Evolutionary conservation across 64 coral and sea anemone genomes (phyloP), one percentile per base, ranked within the genome.

Genomic region (Dendronephthya gigantea): DNA sequence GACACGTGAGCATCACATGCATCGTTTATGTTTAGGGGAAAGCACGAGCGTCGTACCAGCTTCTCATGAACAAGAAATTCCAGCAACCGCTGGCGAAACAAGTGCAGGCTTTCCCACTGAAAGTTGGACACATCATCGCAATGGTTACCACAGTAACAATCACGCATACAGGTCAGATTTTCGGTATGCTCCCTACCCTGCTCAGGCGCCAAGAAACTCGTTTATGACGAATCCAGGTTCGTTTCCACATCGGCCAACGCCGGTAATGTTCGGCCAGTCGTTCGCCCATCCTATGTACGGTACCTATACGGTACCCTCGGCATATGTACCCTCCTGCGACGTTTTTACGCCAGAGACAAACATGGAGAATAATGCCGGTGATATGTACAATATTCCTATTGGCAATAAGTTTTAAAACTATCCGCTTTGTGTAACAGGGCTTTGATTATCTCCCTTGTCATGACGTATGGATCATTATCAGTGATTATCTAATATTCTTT

Each of bases 231-330:
- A 34, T 17, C 19, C 32, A 28, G 72, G 30, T 79, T 79, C 72
- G 72, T 79, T 79, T 34, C 72, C 30, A 28, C 72, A 79, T 79
- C 72, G 72, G 72, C 72, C 72, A 36, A 79, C 72, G 72, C 72
- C 72, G 31, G 31, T 79, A 0, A 79, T 79, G 72, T 79, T 79
- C 72, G 72, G 72, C 9, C 72, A 79, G 28, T 79, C 72, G 72
- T 79, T 79, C 16, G 72, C 72, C 2, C 72, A 79, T 35, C 72
- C 72, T 8, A 39, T 79, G 36, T 79, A 79, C 72, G 72, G 72
- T 19, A 34, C 72, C 30, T 79, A 79, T 79, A 16, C 72, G 12
- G 72, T 79, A 34, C 72, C 72, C 72, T 19, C 72, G 2, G 72
- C 32, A 36, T 79, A 79, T 79, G 11, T 79, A 17, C 36, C 72